Percentiles rank a stretch among this genome's conserved stretches.
phyloP scores from a whole-genome alignment of 2,797 vertebrate genomes.

The Mormyrops attenuatus region DNA sequence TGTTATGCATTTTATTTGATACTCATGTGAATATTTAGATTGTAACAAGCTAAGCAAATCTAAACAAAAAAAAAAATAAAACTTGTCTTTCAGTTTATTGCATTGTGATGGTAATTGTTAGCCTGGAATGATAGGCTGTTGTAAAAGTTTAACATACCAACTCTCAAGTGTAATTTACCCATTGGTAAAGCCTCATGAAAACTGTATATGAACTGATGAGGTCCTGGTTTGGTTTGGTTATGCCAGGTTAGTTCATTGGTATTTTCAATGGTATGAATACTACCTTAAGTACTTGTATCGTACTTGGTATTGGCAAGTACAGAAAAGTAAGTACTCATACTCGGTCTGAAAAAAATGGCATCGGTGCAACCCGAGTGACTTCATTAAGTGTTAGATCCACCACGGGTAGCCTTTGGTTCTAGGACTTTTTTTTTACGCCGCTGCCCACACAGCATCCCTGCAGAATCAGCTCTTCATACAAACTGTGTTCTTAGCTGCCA shows the following conservation, averaged over 20 bases:
- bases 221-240: neutral
- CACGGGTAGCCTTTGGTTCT: neutral
- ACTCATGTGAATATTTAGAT: neutral
- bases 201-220: neutral
- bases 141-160: neutral
- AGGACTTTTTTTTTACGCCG: neutral
- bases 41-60: neutral
- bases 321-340: too few relatives aligned
- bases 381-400: neutral
- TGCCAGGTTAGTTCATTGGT: too few relatives aligned
- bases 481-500: neutral
- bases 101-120: neutral
- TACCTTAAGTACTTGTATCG: too few relatives aligned
- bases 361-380: neutral
- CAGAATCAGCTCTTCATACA: neutral
- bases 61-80: neutral
- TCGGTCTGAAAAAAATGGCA: too few relatives aligned
- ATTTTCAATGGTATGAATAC: too few relatives aligned
- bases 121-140: neutral
- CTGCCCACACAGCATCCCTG: neutral
- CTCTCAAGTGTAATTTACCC: neutral
- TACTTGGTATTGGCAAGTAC: too few relatives aligned
- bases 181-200: neutral
- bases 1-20: neutral
- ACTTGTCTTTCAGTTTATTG: neutral